phyloP scores from a whole-genome alignment of 2,797 vertebrate species.

The Ispidina picta region DNA sequence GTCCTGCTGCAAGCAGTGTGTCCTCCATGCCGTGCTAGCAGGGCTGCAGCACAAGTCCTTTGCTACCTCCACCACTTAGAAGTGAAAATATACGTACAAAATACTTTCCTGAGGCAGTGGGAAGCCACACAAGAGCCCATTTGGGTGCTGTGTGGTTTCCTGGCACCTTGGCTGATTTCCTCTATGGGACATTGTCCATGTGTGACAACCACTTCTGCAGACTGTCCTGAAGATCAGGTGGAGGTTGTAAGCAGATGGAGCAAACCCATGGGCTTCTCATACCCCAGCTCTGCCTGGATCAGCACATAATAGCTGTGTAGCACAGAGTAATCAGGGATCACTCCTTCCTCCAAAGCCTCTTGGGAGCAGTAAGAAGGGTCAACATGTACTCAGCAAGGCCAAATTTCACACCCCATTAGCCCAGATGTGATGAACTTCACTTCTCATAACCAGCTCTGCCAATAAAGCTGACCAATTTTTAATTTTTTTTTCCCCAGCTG shows the following conservation, averaged over 20 bases:
- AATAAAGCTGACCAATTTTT: neutral
- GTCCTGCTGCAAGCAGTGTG: neutral
- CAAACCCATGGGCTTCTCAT: neutral
- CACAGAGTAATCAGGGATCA: neutral
- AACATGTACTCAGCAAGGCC: neutral
- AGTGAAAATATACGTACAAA: neutral
- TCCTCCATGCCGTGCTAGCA: neutral
- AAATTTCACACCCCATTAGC: slow-evolving; percentile 54
- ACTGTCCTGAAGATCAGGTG: neutral
- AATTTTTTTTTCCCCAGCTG: neutral
- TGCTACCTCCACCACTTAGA: neutral
- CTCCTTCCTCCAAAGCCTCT: neutral
- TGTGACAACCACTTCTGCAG: neutral
- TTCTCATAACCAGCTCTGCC: neutral
- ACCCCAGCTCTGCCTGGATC: neutral
- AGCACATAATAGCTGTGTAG: neutral
- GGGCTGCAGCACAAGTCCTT: neutral
- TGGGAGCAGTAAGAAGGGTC: slow-evolving; percentile 26
- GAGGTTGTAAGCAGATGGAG: neutral
- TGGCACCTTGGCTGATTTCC: neutral
- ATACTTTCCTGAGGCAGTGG: neutral
- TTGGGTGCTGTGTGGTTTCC: neutral
- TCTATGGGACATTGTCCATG: neutral
- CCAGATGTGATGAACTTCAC: slow-evolving; percentile 35
- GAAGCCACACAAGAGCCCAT: neutral